Percentiles rank a stretch among this genome's conserved stretches.
Evolutionary conservation across 2,797 vertebrate genomes (phyloP).

Genomic region (Anguilla pacifica): DNA sequence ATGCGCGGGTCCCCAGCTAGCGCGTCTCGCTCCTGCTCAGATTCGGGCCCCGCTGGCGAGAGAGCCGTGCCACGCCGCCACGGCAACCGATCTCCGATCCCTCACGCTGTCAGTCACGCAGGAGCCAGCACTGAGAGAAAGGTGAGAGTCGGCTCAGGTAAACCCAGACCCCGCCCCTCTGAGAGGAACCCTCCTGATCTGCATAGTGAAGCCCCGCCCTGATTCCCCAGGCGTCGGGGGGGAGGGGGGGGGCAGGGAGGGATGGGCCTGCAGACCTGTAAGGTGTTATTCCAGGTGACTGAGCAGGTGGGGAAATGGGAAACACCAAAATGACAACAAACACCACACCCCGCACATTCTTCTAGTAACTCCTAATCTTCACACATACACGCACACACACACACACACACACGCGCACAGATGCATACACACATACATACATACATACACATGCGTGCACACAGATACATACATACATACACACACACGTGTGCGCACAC

Average conservation of each 20-base stretch:
- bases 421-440: too few species aligned
- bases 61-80: conserved; percentile 1
- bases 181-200: not conserved
- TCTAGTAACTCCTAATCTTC: too few species aligned
- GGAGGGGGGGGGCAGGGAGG: too few species aligned
- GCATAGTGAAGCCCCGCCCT: not conserved
- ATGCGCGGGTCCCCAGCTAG: not conserved
- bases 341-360: not conserved
- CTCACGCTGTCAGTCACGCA: conserved; percentile 38
- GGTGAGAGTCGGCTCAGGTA: conserved; percentile 4
- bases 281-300: not conserved
- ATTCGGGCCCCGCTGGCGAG: conserved; percentile 3
- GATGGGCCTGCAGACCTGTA: not conserved
- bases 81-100: conserved; percentile 31
- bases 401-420: not conserved
- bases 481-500: too few species aligned
- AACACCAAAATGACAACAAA: not conserved
- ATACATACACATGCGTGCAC: too few species aligned
- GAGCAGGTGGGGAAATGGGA: conserved; percentile 1
- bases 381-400: not conserved
- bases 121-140: conserved; percentile 32
- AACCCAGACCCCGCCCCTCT: not conserved
- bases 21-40: conserved; percentile 18
- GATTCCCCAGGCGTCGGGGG: not conserved
- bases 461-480: too few species aligned